These are phyloP conservation scores for Alentia gelatinosa DNA, from an alignment of 2,888 invertebrate species.

Conservation along the genomic window DNA sequence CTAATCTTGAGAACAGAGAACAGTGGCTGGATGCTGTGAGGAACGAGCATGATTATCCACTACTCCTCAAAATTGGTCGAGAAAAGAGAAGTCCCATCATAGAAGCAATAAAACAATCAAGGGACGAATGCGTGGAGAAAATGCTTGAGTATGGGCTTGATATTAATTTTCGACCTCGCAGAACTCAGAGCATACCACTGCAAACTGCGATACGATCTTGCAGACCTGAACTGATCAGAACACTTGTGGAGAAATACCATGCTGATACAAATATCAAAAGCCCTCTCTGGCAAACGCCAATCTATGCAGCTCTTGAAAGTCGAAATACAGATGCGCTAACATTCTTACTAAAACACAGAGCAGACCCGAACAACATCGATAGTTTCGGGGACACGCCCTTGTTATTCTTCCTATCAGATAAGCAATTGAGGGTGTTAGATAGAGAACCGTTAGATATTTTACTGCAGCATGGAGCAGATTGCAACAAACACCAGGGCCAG, in stretches of 20 bases:
- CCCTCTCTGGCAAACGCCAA: background rate
- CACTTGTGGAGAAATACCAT: background rate
- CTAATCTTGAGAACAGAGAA: background rate
- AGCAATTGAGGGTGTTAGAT: background rate
- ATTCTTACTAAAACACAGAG: background rate
- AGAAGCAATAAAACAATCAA: background rate
- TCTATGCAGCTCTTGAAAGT: background rate
- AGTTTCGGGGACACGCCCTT: slow-evolving; percentile 3
- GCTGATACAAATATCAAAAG: background rate
- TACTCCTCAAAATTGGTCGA: background rate
- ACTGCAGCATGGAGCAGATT: slow-evolving; percentile 8
- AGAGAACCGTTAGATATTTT: background rate
- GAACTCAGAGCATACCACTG: background rate
- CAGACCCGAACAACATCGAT: background rate
- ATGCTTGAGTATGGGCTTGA: slow-evolving; percentile 12
- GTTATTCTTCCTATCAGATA: background rate
- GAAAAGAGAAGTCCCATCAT: background rate
- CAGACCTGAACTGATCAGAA: background rate
- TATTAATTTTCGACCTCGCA: background rate
- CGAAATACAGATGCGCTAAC: background rate
- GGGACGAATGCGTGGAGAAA: background rate
- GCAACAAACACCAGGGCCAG: background rate
- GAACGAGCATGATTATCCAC: background rate
- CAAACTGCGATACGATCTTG: too few species aligned
- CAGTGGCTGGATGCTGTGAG: background rate